Percentiles rank a stretch among this genome's conserved stretches.
Evolutionary conservation across 2,797 vertebrate species (phyloP).

Genomic region (Orestias chungarensis): DNA sequence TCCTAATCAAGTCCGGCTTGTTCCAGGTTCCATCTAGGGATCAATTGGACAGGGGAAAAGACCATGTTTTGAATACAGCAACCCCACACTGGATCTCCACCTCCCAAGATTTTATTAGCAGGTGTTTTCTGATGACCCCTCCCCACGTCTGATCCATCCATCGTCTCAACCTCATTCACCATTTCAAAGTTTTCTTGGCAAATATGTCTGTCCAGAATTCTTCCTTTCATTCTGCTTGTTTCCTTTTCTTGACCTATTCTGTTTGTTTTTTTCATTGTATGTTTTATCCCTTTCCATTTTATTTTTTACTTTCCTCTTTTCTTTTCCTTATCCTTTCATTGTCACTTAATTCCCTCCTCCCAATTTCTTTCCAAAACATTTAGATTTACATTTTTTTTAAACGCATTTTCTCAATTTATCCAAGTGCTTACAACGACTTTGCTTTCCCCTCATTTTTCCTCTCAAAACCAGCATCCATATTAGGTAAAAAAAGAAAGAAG

Average conservation of each 20-base stretch:
- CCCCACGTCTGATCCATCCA: neutral
- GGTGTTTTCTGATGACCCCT: neutral
- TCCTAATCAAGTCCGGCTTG: neutral
- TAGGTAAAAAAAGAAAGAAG: conserved; percentile 2
- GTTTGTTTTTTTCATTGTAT: too few species aligned
- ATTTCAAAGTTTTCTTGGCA: conserved; percentile 2
- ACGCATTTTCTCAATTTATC: neutral
- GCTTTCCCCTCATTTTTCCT: neutral
- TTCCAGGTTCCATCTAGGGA: neutral
- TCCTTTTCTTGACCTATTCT: neutral
- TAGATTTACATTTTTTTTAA: neutral
- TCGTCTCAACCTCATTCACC: neutral
- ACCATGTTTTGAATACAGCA: neutral
- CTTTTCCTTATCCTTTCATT: neutral
- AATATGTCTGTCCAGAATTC: neutral
- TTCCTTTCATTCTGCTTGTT: neutral
- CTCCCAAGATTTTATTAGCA: neutral
- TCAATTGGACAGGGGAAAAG: neutral
- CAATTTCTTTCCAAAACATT: neutral
- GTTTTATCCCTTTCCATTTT: neutral
- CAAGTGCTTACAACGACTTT: neutral
- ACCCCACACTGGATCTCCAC: neutral
- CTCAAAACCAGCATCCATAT: neutral
- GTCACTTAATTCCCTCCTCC: too few species aligned
- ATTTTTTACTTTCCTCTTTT: neutral